These are phyloP conservation scores for Urosaurus nigricauda DNA, from an alignment of 2,797 vertebrate species.

Conservation along the genomic window DNA sequence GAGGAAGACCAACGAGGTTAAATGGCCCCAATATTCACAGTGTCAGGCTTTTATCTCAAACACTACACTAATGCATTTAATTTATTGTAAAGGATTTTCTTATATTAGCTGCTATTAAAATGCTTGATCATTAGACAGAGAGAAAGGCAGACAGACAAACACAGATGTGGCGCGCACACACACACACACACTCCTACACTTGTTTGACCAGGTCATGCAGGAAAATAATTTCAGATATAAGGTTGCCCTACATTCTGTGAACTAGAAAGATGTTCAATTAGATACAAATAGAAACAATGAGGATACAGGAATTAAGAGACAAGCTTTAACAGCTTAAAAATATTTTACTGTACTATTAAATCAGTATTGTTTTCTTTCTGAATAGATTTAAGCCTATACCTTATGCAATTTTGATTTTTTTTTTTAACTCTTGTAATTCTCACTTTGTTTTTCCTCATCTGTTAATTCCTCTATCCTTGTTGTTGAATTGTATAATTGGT, in stretches of 20 bases:
- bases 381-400: no score
- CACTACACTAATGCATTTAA: not conserved
- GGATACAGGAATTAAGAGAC: no score
- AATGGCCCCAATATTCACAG: not conserved
- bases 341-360: no score
- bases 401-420: no score
- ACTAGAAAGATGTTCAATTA: conserved; percentile 57
- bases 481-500: no score
- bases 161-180: not conserved
- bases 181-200: not conserved
- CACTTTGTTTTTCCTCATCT: no score
- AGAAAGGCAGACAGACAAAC: not conserved
- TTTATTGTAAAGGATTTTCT: not conserved
- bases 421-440: no score
- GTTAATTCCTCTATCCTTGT: no score
- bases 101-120: not conserved
- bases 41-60: not conserved
- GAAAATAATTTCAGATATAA: conserved; percentile 57
- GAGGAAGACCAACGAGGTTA: not conserved
- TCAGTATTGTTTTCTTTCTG: no score
- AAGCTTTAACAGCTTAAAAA: no score
- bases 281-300: conserved; percentile 16
- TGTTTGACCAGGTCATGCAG: conserved; percentile 54
- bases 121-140: conserved; percentile 48
- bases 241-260: conserved; percentile 57